phyloP scores from a whole-genome alignment of 2,888 invertebrate genomes.

The Eurytoma adleriae region DNA sequence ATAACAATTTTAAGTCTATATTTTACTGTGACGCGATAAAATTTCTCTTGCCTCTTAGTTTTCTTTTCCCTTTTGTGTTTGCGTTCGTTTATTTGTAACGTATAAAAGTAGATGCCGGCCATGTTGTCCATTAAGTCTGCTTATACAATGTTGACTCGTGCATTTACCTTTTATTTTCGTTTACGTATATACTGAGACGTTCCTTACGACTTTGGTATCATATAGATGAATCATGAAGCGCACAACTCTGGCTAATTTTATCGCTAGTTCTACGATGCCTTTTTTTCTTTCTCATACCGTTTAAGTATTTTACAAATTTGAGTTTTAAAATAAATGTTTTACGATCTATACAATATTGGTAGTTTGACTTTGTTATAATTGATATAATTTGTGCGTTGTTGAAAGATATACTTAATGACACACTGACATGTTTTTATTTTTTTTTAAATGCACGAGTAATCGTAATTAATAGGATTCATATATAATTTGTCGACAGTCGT shows the following conservation, averaged over 20 bases:
- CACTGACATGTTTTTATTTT: too few relatives aligned
- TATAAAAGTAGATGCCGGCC: too few relatives aligned
- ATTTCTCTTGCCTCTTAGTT: too few relatives aligned
- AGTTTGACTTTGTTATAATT: not conserved
- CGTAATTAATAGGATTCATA: too few relatives aligned
- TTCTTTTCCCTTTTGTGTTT: too few relatives aligned
- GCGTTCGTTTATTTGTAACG: too few relatives aligned
- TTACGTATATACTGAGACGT: not conserved
- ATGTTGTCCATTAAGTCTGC: too few relatives aligned
- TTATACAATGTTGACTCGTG: too few relatives aligned
- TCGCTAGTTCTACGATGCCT: not conserved
- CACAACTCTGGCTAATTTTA: not conserved
- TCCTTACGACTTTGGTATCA: not conserved
- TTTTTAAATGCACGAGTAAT: too few relatives aligned
- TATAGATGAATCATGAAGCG: not conserved
- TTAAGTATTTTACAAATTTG: constrained; percentile 14
- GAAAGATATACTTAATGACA: not conserved
- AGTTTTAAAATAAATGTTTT: constrained; percentile 2
- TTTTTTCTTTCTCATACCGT: not conserved
- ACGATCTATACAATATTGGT: constrained; percentile 14
- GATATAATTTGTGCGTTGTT: constrained; percentile 32
- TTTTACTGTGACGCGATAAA: too few relatives aligned
- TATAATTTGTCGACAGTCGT: too few relatives aligned
- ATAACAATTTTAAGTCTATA: constrained; percentile 26
- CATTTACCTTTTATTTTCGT: not conserved